Conservation (phyloP, 2,888 invertebrate species). For the Spilosoma lubricipeda region DNA sequence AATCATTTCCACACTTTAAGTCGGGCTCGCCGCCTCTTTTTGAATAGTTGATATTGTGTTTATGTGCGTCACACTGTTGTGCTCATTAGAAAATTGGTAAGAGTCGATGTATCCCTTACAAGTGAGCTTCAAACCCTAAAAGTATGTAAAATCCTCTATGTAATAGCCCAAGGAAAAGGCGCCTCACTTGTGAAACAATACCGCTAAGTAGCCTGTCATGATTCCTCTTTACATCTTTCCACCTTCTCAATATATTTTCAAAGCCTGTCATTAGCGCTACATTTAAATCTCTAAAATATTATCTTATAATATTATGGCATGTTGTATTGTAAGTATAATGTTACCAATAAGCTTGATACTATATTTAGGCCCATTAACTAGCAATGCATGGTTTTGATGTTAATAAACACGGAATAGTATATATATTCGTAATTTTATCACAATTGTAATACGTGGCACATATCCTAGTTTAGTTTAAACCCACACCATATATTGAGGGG, state of each 20-base stretch:
- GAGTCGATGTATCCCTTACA: conserved; percentile 76
- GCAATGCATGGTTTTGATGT: conserved; percentile 40
- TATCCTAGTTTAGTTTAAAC: background rate
- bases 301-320: conserved; percentile 45
- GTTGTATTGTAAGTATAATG: conserved; percentile 43
- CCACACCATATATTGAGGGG: conserved; percentile 20
- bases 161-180: conserved; percentile 75
- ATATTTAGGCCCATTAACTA: conserved; percentile 33
- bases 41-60: conserved; percentile 82
- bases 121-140: conserved; percentile 76
- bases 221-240: conserved; percentile 50
- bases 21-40: conserved; percentile 74
- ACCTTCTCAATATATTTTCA: conserved; percentile 47
- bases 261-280: conserved; percentile 49
- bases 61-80: conserved; percentile 85
- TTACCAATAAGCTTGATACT: conserved; percentile 39
- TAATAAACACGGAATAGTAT: conserved; percentile 28
- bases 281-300: conserved; percentile 43
- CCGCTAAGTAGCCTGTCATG: conserved; percentile 65
- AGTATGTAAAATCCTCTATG: conserved; percentile 65
- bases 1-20: conserved; percentile 62
- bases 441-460: conserved; percentile 24
- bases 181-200: conserved; percentile 85
- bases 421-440: conserved; percentile 21
- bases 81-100: conserved; percentile 81